Evolutionary conservation across 2,113 vertebrate species (phyloP).

Genomic region (Nasalis larvatus): DNA sequence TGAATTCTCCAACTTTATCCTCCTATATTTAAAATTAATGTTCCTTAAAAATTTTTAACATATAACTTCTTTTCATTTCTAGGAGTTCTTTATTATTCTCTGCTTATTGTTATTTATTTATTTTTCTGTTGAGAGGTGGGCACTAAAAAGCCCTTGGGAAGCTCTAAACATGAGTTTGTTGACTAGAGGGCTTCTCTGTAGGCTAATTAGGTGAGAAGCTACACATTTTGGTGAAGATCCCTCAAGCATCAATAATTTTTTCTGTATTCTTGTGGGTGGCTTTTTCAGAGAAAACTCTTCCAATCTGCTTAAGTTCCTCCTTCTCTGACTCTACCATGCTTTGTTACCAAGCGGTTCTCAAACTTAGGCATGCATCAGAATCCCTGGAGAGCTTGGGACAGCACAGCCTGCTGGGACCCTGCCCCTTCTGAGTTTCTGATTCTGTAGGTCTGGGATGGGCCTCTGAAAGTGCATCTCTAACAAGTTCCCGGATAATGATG

Average conservation of each 20-base stretch:
- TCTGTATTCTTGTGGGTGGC: not conserved
- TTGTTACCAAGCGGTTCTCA: not conserved
- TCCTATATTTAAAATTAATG: not conserved
- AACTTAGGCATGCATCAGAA: rapidly evolving
- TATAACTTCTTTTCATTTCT: not conserved
- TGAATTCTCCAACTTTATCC: not conserved
- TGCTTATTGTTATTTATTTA: not conserved
- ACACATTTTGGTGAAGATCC: not conserved
- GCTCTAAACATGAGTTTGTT: not conserved
- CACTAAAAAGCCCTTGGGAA: not conserved
- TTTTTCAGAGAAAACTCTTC: not conserved
- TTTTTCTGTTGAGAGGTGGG: not conserved
- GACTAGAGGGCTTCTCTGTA: not conserved
- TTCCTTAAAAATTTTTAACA: not conserved
- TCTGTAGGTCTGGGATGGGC: rapidly evolving
- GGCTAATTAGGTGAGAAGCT: not conserved
- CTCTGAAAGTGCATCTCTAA: not conserved
- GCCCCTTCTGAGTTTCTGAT: not conserved
- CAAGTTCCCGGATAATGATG: not conserved
- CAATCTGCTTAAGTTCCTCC: not conserved
- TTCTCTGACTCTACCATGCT: not conserved
- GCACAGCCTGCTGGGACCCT: too few relatives aligned
- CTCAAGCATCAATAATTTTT: not conserved
- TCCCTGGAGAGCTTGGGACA: not conserved
- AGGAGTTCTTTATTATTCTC: not conserved